Conservation (phyloP, 2,797 vertebrate species). For the Sus cebifrons region DNA sequence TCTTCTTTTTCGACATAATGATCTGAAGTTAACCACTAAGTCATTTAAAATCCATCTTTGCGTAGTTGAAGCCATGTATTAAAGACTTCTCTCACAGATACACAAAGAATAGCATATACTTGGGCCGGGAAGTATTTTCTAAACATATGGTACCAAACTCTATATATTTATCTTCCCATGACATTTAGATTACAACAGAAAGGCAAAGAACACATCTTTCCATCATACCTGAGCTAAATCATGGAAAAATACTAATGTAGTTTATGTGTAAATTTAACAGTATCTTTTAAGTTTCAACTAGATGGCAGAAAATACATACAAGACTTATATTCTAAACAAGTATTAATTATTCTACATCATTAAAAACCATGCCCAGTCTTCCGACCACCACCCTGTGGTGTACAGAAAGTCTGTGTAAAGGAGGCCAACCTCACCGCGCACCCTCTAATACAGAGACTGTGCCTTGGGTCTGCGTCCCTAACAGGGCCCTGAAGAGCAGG, state of each 20-base stretch:
- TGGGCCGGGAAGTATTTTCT: not conserved
- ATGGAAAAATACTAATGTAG: not conserved
- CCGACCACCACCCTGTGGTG: not conserved
- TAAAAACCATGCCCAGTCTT: not conserved
- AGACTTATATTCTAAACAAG: conserved; percentile 25
- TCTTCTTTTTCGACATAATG: not conserved
- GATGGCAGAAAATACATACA: not conserved
- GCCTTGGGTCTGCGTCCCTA: not conserved
- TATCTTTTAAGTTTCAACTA: conserved; percentile 21
- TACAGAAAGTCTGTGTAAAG: not conserved
- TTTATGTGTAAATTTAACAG: conserved; percentile 7
- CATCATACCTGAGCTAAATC: conserved; percentile 10
- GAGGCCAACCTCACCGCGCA: not conserved
- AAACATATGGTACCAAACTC: not conserved
- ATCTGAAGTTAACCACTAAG: conserved; percentile 16
- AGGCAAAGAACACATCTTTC: not conserved
- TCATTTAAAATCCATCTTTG: conserved; percentile 25
- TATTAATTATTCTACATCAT: not conserved
- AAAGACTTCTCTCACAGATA: not conserved
- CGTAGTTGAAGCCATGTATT: not conserved
- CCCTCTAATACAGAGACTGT: not conserved
- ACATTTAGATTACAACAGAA: not conserved
- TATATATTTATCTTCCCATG: not conserved
- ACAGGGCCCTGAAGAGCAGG: not conserved
- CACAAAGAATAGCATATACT: not conserved